Conservation (phyloP, 2,888 invertebrate genomes). For the Thymelicus acteon region DNA sequence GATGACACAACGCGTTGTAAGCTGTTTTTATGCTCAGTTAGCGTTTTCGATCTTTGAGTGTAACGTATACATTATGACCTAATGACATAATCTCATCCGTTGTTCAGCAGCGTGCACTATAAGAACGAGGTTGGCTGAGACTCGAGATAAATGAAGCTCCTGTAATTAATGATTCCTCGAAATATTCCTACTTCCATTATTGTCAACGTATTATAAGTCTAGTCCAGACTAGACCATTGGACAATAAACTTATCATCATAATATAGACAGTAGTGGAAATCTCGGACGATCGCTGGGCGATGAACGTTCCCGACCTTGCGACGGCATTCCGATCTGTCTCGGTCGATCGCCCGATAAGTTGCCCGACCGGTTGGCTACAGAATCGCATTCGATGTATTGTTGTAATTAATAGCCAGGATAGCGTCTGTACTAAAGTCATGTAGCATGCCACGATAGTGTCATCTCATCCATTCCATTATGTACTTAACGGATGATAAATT, state of each 20-base stretch:
- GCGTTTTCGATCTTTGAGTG: too few species aligned
- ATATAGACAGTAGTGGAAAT: constrained; percentile 47
- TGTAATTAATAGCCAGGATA: constrained; percentile 36
- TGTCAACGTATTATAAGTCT: neutral
- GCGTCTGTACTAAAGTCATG: constrained; percentile 35
- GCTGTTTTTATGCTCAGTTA: too few species aligned
- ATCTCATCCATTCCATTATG: constrained; percentile 32
- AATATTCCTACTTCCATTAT: neutral
- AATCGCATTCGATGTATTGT: constrained; percentile 21
- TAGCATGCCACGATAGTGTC: constrained; percentile 20
- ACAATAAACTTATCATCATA: constrained; percentile 2
- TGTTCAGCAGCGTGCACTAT: too few species aligned
- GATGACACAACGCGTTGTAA: too few species aligned
- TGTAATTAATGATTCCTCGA: neutral
- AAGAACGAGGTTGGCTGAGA: too few species aligned
- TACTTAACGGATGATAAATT: constrained; percentile 32
- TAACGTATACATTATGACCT: too few species aligned
- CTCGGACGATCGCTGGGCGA: constrained; percentile 64
- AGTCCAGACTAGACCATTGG: constrained; percentile 10
- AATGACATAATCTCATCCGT: too few species aligned
- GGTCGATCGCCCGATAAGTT: constrained; percentile 41
- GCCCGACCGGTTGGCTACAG: constrained; percentile 37
- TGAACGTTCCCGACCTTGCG: constrained; percentile 77
- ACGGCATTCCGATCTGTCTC: constrained; percentile 60
- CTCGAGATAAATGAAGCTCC: too few species aligned